Conservation (phyloP, 2,797 vertebrate species). For the Crenuchus spilurus region DNA sequence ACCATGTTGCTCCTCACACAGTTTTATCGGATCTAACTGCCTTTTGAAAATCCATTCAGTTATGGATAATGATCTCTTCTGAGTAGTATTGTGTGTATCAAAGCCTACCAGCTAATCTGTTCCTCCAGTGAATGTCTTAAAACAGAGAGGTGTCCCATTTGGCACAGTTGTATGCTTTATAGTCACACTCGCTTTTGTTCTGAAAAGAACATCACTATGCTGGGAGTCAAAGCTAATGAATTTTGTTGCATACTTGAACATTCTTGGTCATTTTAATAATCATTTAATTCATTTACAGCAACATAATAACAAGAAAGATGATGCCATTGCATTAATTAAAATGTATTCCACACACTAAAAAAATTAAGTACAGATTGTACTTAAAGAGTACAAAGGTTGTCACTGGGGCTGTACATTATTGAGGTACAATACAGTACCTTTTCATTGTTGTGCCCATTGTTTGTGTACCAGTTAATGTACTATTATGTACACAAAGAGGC, state of each 20-base stretch:
- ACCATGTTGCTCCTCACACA: neutral
- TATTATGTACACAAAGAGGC: too few relatives aligned
- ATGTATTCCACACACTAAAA: too few relatives aligned
- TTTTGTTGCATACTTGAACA: neutral
- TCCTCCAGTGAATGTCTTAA: neutral
- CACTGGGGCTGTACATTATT: too few relatives aligned
- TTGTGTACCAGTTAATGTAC: too few relatives aligned
- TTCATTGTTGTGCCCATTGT: too few relatives aligned
- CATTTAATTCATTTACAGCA: too few relatives aligned
- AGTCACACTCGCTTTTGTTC: slow-evolving; percentile 12
- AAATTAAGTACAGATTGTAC: too few relatives aligned
- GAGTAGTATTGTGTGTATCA: neutral
- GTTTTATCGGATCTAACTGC: neutral
- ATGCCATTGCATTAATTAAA: too few relatives aligned
- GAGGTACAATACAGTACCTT: too few relatives aligned
- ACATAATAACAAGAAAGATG: too few relatives aligned
- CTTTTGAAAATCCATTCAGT: neutral
- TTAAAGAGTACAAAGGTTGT: too few relatives aligned
- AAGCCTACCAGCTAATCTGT: neutral
- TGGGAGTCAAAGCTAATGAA: slow-evolving; percentile 3
- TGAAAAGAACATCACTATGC: slow-evolving; percentile 3
- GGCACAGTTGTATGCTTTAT: slow-evolving; percentile 3
- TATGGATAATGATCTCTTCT: slow-evolving; percentile 14
- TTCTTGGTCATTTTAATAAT: neutral
- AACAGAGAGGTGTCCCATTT: slow-evolving; percentile 11